phyloP scores from a whole-genome alignment of 2,888 invertebrate species.

The Drosophila cognata region DNA sequence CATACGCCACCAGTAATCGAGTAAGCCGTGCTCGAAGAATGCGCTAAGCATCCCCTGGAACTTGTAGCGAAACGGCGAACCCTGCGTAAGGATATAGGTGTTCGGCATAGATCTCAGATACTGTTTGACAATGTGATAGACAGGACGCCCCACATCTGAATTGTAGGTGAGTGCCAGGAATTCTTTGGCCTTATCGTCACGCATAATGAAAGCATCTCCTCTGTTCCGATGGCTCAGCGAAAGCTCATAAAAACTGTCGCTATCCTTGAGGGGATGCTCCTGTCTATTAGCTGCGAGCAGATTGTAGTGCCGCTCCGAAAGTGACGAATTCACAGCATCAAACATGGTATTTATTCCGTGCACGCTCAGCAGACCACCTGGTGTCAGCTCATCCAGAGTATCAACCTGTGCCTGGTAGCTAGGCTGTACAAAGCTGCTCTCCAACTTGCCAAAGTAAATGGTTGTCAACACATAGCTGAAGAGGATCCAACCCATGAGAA shows the following conservation, averaged over 20 bases:
- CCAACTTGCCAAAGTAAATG: conserved; percentile 82
- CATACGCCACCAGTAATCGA: conserved; percentile 77
- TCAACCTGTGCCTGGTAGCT: conserved; percentile 78
- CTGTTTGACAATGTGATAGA: conserved; percentile 81
- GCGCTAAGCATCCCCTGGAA: conserved; percentile 68
- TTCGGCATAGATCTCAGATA: conserved; percentile 74
- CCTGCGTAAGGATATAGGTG: conserved; percentile 73
- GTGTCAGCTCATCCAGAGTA: conserved; percentile 57
- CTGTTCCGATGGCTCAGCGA: conserved; percentile 24
- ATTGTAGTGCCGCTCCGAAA: conserved; percentile 52
- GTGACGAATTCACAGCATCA: conserved; percentile 40
- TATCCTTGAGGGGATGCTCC: conserved; percentile 50
- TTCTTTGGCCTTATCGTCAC: conserved; percentile 74
- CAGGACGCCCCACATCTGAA: conserved; percentile 65
- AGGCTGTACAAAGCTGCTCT: conserved; percentile 82
- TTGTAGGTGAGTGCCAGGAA: conserved; percentile 78
- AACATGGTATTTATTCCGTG: conserved; percentile 63
- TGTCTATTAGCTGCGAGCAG: conserved; percentile 32
- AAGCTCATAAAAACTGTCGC: conserved; percentile 39
- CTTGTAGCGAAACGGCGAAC: conserved; percentile 78
- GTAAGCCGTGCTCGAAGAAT: conserved; percentile 77
- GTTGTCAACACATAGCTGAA: conserved; percentile 80
- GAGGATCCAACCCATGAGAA: conserved; percentile 81
- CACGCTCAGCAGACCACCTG: conserved; percentile 51
- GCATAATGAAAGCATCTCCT: conserved; percentile 65